Evolutionary conservation across 2,888 invertebrate genomes (phyloP), one percentile per base, ranked within the genome.

Genomic region (Leuctra nigra): DNA sequence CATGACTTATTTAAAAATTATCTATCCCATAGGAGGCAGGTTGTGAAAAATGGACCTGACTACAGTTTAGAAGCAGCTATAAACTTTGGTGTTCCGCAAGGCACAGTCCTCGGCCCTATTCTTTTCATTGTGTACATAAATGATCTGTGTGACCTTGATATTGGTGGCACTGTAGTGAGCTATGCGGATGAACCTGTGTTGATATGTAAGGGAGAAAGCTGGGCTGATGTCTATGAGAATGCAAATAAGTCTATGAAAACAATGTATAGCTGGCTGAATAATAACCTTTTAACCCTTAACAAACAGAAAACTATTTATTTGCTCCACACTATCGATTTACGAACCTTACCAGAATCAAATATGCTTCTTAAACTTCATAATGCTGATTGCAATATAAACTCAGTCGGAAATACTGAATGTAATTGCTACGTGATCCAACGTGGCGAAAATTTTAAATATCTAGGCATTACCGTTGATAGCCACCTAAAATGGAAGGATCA

Each of bases 41-140:
- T 11, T 7, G 29, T 29, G 29, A 29, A 29, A 11, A 29, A 7
- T 29, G 11, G 11, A 6, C 6, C 6, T 11, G 11, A 6, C 29
- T 11, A 7, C 11, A 29, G 29, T 29, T 7, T 7, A 11, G 11
- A 6, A 7, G 6, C 7, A 11, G 6, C 11, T 7, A 35, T 33
- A 11, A 35, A n/a, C 6, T 38, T 14, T 36, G 56, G 52, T 14
- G 52, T 56, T 6, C 52, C 56, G 20, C 56, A 56, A 53, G 56
- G 56, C 2, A 52, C 56, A 36, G 38, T 56, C 7, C 25, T 56
- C n/a, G 53, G 56, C 7, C 56, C 56, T 7, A n/a, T 53, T 2
- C 38, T 56, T 4, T 56, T 56, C 52, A 14, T 56, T 13, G 36
- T 56, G 6, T 53, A 53, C 23, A 56, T 56, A 9, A 56, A 56